These are phyloP conservation scores for Protosalanx chinensis DNA, from an alignment of 2,797 vertebrate species.

Conservation along the genomic window DNA sequence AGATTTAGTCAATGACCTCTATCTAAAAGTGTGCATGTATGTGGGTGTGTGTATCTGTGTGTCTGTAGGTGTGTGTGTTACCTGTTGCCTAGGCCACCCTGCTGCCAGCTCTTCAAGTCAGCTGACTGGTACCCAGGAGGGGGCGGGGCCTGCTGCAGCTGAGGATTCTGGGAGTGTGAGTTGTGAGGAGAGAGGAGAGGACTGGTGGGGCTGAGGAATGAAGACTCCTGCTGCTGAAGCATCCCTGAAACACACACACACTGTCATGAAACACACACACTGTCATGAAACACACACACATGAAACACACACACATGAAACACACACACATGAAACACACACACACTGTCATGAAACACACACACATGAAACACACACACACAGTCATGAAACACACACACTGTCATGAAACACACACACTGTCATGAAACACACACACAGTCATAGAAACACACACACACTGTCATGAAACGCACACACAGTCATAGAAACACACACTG, in stretches of 20 bases:
- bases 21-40: neutral
- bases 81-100: conserved; percentile 81
- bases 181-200: conserved; percentile 88
- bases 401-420: conserved; percentile 48
- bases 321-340: conserved; percentile 52
- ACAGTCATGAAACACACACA: conserved; percentile 48
- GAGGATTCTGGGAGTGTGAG: conserved; percentile 83
- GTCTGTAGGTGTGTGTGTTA: conserved; percentile 41
- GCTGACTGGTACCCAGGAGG: conserved; percentile 88
- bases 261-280: neutral
- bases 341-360: conserved; percentile 5
- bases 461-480: conserved; percentile 49
- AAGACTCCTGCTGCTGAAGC: conserved; percentile 80
- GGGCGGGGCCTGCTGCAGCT: conserved; percentile 85
- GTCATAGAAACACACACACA: conserved; percentile 49
- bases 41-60: neutral
- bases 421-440: conserved; percentile 49
- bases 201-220: conserved; percentile 87
- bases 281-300: neutral
- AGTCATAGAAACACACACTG: conserved; percentile 26
- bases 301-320: conserved; percentile 49
- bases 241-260: conserved; percentile 70
- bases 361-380: conserved; percentile 50
- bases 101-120: conserved; percentile 92
- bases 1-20: neutral